Conservation (phyloP, 2,888 invertebrate genomes). For the Melinaea marsaeus region DNA sequence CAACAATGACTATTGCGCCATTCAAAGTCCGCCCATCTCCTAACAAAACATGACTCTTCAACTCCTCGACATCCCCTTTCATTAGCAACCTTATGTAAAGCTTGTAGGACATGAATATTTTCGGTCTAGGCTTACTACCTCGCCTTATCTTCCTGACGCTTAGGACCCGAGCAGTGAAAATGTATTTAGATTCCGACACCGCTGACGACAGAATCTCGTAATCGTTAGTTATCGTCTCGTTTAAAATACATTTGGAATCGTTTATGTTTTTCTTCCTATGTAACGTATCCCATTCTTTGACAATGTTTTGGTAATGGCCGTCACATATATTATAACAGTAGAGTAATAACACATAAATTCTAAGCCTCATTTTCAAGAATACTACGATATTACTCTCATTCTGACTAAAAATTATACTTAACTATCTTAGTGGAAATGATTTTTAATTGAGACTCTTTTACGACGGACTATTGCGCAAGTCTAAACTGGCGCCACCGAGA, state of each 20-base stretch:
- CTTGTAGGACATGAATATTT: conserved; percentile 71
- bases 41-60: conserved; percentile 63
- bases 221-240: conserved; percentile 77
- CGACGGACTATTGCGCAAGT: conserved; percentile 63
- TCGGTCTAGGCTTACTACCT: conserved; percentile 54
- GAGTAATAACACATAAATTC: conserved; percentile 61
- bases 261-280: conserved; percentile 70
- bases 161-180: conserved; percentile 71
- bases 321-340: conserved; percentile 58
- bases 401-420: too few relatives aligned
- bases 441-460: conserved; percentile 50
- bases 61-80: conserved; percentile 66
- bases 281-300: conserved; percentile 63
- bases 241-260: conserved; percentile 71
- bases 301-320: conserved; percentile 58
- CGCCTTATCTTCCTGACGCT: conserved; percentile 73
- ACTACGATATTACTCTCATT: conserved; percentile 6
- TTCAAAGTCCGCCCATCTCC: conserved; percentile 65
- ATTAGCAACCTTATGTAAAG: conserved; percentile 66
- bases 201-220: conserved; percentile 75
- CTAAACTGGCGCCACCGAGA: conserved; percentile 71
- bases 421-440: conserved; percentile 39
- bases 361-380: conserved; percentile 61
- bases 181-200: conserved; percentile 75
- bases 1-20: conserved; percentile 68